Percentiles rank a stretch among this genome's conserved stretches.
Conservation (phyloP, 2,888 invertebrate species). For the Crocallis elinguaria region DNA sequence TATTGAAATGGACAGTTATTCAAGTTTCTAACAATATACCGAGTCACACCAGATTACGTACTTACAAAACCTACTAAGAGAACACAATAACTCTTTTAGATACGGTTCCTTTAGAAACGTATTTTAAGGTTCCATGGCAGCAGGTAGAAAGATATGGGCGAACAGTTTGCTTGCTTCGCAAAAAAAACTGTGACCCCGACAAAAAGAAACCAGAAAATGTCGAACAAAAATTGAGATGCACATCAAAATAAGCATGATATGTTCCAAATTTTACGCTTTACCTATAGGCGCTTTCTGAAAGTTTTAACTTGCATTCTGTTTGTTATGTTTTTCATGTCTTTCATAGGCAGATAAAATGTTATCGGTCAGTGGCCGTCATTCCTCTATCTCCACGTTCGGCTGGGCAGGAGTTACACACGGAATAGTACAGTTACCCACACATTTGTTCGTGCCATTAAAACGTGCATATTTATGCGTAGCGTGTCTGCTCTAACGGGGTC, state of each 20-base stretch:
- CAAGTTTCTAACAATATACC: conserved; percentile 13
- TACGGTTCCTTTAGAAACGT: not conserved
- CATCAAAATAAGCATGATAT: conserved; percentile 57
- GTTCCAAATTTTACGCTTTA: conserved; percentile 53
- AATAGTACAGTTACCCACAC: conserved; percentile 76
- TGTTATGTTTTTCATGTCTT: conserved; percentile 10
- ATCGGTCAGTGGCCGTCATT: conserved; percentile 52
- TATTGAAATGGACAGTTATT: conserved; percentile 11
- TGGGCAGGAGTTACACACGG: conserved; percentile 62
- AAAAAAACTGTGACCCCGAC: conserved; percentile 51
- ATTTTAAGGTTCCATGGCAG: not conserved
- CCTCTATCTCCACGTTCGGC: conserved; percentile 58
- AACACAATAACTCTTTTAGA: not conserved
- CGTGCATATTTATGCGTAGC: conserved; percentile 81
- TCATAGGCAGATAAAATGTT: conserved; percentile 34
- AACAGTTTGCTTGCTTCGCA: conserved; percentile 37
- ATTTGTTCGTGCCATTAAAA: conserved; percentile 73
- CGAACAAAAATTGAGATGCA: conserved; percentile 49
- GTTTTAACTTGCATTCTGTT: conserved; percentile 7
- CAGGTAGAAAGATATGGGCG: conserved; percentile 6
- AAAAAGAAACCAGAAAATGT: conserved; percentile 52
- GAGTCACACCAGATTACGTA: not conserved
- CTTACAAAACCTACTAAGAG: not conserved
- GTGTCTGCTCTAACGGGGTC: conserved; percentile 75
- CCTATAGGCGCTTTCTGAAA: conserved; percentile 43